Base-by-base conservation (phyloP, 2,113 vertebrate genomes). In the Melanerpes aurifrons region DNA sequence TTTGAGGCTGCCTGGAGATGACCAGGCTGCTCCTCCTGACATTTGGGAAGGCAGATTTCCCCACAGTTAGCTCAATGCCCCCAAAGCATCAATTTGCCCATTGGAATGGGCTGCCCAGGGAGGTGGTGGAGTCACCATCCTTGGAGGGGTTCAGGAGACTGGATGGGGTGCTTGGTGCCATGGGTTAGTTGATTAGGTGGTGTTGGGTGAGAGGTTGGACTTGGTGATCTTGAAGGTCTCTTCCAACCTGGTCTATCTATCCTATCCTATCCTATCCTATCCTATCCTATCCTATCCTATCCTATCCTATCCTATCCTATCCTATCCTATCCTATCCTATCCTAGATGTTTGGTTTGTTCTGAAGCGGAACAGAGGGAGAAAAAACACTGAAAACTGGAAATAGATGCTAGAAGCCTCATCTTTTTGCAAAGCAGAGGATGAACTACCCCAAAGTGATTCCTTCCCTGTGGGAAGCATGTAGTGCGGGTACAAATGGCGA, bases 401-500 rank as follows among this genome's bases (percentile, higher is more conserved):
- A 53, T 72, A 64, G 10, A 40, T 40, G 40, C 1, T 1, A 68
- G 19, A 54, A 83, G 19, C 4, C 22, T 15, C 17, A 47, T 78
- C 8, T 40, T 76, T 53, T 59, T 0, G 0, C 43, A 73, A 47
- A 32, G n/a, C 17, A 92, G 56, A 72, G 17, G 18, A 15, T 8
- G 9, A 77, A 68, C 24, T 11, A 3, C 7, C 43, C 17, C 40
- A 57, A 32, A 62, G 35, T 4, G 7, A 62, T 67, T 54, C 45
- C 28, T 76, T 67, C 56, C 28, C 47, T 28, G 35, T 0, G 0
- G 40, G 31, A 80, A 82, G 25, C 50, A 25, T 11, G 45, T 0
- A 0, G n/a, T 61, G 12, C 32, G 54, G 31, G 28, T 56, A 12
- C 54, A 74, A 56, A 29, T 29, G 29, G 22, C 67, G 58, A 70